Evolutionary conservation across 2,113 vertebrate species (phyloP).

Genomic region (Lutjanus erythropterus): DNA sequence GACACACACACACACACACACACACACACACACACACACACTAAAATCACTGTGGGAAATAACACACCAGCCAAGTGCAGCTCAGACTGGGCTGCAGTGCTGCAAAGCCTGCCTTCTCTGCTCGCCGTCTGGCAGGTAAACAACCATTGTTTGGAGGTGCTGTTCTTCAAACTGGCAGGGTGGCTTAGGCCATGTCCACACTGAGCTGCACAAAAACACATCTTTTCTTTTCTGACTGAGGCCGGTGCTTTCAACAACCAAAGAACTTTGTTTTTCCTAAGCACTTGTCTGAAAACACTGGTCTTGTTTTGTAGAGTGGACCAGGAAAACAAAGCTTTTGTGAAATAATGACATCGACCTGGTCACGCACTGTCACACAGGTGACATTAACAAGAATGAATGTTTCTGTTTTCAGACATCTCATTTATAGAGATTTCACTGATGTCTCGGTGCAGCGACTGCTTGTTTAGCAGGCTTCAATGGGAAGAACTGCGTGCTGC

Average conservation of each 20-base stretch:
- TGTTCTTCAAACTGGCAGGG: constrained; percentile 47
- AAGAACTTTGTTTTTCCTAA: constrained; percentile 1
- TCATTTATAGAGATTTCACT: not conserved
- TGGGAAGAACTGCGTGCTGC: not conserved
- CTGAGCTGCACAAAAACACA: constrained; percentile 38
- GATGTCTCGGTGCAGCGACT: not conserved
- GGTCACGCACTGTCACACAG: not conserved
- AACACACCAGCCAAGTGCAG: constrained; percentile 49
- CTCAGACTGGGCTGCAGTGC: constrained; percentile 52
- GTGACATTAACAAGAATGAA: not conserved
- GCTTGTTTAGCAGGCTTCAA: not conserved
- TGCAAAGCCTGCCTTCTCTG: constrained; percentile 26
- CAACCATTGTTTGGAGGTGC: constrained; percentile 65
- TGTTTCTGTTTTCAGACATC: not conserved
- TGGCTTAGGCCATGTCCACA: constrained; percentile 10
- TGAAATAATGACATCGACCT: not conserved
- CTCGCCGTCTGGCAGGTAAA: constrained; percentile 68
- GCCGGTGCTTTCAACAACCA: constrained; percentile 2
- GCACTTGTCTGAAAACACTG: not conserved
- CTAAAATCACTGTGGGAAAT: constrained; percentile 58
- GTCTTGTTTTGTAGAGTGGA: not conserved
- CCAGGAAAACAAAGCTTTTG: not conserved
- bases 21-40: constrained; percentile 29
- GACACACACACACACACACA: constrained; percentile 39
- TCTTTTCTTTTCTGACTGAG: constrained; percentile 10